Conservation (phyloP, 1,140 invertebrate species). For the Aradophagus sp. region DNA sequence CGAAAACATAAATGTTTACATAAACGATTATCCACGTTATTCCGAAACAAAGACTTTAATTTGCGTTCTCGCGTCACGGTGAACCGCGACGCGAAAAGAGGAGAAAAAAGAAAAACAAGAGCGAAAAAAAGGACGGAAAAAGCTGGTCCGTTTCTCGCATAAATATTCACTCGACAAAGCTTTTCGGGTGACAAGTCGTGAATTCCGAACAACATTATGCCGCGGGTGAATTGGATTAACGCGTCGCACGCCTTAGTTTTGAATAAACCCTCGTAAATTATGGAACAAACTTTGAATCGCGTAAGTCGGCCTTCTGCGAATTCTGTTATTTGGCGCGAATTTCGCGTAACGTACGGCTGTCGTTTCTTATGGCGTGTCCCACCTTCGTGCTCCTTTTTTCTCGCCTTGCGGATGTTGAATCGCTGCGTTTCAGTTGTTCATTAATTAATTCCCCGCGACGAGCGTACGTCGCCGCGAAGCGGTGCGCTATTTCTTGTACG, state of each 20-base stretch:
- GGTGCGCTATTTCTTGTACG: no score
- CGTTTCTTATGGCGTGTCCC: constrained; percentile 10
- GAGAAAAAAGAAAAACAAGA: no score
- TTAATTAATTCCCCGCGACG: background rate
- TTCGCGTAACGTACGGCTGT: constrained; percentile 1
- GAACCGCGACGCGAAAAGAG: background rate
- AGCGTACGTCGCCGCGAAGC: no score
- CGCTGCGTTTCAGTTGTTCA: background rate
- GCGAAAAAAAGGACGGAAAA: background rate
- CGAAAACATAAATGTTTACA: no score
- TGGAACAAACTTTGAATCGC: constrained; percentile 32
- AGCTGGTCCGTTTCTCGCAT: constrained; percentile 9
- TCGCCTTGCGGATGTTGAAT: background rate
- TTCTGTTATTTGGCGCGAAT: constrained; percentile 18
- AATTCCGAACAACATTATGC: constrained; percentile 28
- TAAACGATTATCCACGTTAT: no score
- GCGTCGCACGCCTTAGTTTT: constrained; percentile 25
- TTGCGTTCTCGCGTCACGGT: background rate
- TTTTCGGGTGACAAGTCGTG: constrained; percentile 31
- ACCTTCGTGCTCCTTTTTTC: background rate
- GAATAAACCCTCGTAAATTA: constrained; percentile 39
- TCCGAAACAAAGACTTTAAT: constrained; percentile 8
- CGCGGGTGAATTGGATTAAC: constrained; percentile 35
- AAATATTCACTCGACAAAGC: constrained; percentile 21
- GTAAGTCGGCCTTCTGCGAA: constrained; percentile 18